A percentile compares a stretch with the other conserved stretches of the same genome.
These are phyloP conservation scores for Mesembrinibis cayennensis DNA, from an alignment of 2,113 vertebrate genomes.

Conservation along the genomic window DNA sequence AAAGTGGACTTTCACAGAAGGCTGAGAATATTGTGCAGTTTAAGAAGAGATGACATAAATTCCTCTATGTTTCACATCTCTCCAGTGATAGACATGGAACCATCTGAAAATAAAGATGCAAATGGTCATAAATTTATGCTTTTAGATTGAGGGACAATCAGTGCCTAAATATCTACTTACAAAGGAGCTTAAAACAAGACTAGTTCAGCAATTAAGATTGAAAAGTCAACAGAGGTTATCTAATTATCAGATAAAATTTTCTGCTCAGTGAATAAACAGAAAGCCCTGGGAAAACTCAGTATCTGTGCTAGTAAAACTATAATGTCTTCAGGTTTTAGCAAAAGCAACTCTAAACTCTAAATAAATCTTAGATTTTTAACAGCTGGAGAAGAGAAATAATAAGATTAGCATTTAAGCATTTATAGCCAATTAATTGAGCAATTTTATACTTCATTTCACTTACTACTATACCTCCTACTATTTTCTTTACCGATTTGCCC, in stretches of 20 bases:
- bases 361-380: conserved; percentile 28
- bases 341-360: background rate
- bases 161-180: background rate
- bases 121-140: background rate
- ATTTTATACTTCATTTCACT: conserved; percentile 52
- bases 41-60: background rate
- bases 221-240: background rate
- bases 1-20: background rate
- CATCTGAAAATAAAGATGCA: background rate
- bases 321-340: background rate
- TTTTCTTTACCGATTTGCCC: background rate
- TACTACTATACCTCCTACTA: background rate
- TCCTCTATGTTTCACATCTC: background rate
- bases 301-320: background rate
- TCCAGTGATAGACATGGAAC: background rate
- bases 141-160: background rate
- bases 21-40: background rate
- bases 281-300: background rate
- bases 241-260: background rate
- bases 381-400: conserved; percentile 19
- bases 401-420: conserved; percentile 20
- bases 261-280: background rate
- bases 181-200: background rate
- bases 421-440: background rate
- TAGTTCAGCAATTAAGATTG: background rate